These are phyloP conservation scores for Synchiropus splendidus DNA, from an alignment of 2,113 vertebrate genomes.

Conservation along the genomic window DNA sequence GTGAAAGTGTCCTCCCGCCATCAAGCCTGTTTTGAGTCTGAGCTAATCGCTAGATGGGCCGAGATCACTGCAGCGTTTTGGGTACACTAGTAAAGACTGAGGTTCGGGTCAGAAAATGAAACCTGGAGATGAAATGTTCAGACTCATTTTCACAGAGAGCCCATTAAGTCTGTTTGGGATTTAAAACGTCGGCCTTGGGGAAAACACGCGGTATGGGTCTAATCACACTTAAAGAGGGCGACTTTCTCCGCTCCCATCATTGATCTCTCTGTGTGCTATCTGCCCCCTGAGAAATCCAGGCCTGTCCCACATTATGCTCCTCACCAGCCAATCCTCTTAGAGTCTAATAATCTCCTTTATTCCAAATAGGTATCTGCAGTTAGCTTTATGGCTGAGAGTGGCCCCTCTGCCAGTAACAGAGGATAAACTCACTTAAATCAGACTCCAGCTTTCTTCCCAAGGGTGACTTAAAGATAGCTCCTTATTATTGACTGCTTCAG, in stretches of 20 bases:
- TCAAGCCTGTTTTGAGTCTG: too few species aligned
- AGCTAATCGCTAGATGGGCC: too few species aligned
- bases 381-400: constrained; percentile 20
- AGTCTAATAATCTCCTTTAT: constrained; percentile 43
- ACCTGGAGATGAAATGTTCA: too few species aligned
- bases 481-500: too few species aligned
- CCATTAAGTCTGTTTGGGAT: constrained; percentile 7
- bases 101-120: too few species aligned
- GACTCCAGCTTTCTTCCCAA: neutral
- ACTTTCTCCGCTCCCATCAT: constrained; percentile 22
- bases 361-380: constrained; percentile 27
- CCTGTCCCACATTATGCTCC: constrained; percentile 22
- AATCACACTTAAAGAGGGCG: constrained; percentile 41
- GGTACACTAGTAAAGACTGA: too few species aligned
- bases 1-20: too few species aligned
- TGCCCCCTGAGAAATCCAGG: constrained; percentile 30
- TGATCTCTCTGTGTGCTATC: constrained; percentile 9
- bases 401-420: neutral
- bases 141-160: too few species aligned
- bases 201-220: constrained; percentile 29
- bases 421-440: constrained; percentile 1
- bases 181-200: constrained; percentile 10
- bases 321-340: constrained; percentile 59
- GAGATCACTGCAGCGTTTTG: too few species aligned
- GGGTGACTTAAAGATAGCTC: neutral